phyloP scores from a whole-genome alignment of 2,888 invertebrate genomes.

The Luperina testacea region DNA sequence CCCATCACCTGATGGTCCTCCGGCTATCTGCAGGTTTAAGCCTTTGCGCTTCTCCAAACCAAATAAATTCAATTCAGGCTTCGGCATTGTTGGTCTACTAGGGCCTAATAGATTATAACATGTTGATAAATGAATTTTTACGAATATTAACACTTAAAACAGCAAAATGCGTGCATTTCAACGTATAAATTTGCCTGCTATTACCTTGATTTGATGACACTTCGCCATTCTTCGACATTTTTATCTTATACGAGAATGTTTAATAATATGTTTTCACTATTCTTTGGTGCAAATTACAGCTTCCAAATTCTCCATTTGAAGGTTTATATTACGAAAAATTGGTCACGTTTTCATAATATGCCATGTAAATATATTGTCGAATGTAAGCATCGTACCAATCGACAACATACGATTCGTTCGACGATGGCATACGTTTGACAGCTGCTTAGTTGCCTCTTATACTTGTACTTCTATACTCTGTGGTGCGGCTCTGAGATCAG shows the following conservation, averaged over 20 bases:
- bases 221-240: constrained; percentile 94
- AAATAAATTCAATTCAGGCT: constrained; percentile 87
- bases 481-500: not conserved
- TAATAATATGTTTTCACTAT: constrained; percentile 72
- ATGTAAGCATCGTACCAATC: constrained; percentile 72
- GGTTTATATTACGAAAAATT: constrained; percentile 69
- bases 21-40: constrained; percentile 89
- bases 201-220: constrained; percentile 92
- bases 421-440: constrained; percentile 59
- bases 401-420: constrained; percentile 67
- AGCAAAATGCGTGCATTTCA: constrained; percentile 20
- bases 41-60: constrained; percentile 90
- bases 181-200: constrained; percentile 42
- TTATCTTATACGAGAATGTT: constrained; percentile 74
- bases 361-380: constrained; percentile 69
- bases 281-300: constrained; percentile 77
- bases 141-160: not conserved
- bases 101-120: constrained; percentile 79
- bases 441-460: constrained; percentile 7
- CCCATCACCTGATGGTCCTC: constrained; percentile 85
- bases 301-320: constrained; percentile 84
- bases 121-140: not conserved
- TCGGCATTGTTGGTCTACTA: constrained; percentile 85
- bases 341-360: constrained; percentile 78
- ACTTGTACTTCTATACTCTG: constrained; percentile 7